Evolutionary conservation across 2,888 invertebrate species (phyloP), one percentile per base, ranked within the genome.

Genomic region (Morinoia aosen): DNA sequence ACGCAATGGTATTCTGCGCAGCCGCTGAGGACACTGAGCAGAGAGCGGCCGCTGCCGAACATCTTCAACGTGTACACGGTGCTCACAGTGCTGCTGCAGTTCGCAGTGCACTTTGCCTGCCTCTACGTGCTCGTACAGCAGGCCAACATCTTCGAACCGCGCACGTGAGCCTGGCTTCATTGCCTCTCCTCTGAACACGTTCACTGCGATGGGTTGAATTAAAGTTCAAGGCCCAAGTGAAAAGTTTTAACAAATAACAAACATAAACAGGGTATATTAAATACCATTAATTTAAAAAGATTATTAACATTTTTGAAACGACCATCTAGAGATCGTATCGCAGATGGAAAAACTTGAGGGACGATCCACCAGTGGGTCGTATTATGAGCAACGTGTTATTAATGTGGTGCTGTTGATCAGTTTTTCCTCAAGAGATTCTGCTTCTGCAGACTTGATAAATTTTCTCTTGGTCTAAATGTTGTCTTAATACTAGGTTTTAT

Each of bases 1-100:
- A 48, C 48, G 5, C 76, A 33, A 25, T 16, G 33, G 25, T 76
- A 33, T 10, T 33, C 25, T 76, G 57, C 33, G 57, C 93, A 98
- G 98, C 99, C 99, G 0, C 97, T 99, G 97, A 99, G 99, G 97
- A 98, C 98, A 0, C 97, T 99, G 95, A 99, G 99, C 0, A 98
- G 98, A 97, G 98, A 99, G 97, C 98, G 99, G 90, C 99, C 99
- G 0, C 98, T 99, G 97, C 99, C 99, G 93, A 99, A 99, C 97
- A 99, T 99, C 97, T 99, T 99, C 97, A 99, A 99, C 97, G 97
- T 99, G 95, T 99, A 99, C 97, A 99, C 99, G 0, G 98, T 99
- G 97, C 98, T 99, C 97, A 99, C 99, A 3, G 99, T 99, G 96
- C 97, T 99, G 94, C 97, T 98, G 0, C 99, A 99, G 97, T 99